Conservation (phyloP, 2,888 invertebrate species). For the Mesochorus sp. region DNA sequence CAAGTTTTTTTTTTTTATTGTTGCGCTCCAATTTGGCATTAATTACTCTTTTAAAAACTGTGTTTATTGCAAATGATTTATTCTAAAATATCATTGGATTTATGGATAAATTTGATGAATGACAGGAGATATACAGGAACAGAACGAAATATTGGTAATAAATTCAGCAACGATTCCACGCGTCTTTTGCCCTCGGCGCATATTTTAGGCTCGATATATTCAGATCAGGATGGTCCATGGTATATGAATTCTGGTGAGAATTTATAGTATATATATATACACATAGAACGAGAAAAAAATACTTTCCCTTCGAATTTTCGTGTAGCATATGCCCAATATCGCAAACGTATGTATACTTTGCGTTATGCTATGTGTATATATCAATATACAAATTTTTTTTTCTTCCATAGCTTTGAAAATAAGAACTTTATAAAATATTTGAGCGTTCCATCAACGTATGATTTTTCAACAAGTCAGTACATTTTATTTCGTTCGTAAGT, state of each 20-base stretch:
- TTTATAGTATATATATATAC: no score
- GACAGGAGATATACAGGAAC: not conserved
- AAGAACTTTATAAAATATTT: constrained; percentile 38
- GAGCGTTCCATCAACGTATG: constrained; percentile 18
- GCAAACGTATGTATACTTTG: constrained; percentile 19
- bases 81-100: no score
- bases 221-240: constrained; percentile 23
- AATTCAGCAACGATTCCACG: constrained; percentile 5
- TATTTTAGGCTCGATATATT: constrained; percentile 36
- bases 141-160: constrained; percentile 28
- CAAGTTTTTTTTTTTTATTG: constrained; percentile 16
- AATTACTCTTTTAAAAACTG: no score
- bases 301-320: not conserved
- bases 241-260: constrained; percentile 17
- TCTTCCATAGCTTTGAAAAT: not conserved
- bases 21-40: no score
- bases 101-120: not conserved
- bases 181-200: constrained; percentile 3
- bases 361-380: not conserved
- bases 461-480: not conserved
- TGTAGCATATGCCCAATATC: constrained; percentile 49
- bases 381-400: not conserved
- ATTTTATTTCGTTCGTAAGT: not conserved
- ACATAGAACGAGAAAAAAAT: constrained; percentile 18
- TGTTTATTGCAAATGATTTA: no score